phyloP scores from a whole-genome alignment of 2,888 invertebrate species.

The Eristalinus aeneus region DNA sequence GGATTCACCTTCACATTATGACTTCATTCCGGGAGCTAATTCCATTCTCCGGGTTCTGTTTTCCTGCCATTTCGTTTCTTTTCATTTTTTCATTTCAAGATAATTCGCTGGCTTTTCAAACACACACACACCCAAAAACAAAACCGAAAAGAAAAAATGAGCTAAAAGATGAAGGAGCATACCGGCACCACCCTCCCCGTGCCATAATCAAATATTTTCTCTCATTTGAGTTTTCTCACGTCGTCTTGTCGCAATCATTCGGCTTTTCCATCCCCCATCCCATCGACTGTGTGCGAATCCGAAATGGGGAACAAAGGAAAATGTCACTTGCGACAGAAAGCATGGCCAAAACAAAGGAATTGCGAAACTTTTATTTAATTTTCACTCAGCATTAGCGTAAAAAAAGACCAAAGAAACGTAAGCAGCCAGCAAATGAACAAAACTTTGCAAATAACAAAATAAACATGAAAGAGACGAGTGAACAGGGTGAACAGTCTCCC shows the following conservation, averaged over 20 bases:
- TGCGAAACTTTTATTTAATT: conserved; percentile 70
- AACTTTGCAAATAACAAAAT: conserved; percentile 67
- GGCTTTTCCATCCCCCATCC: conserved; percentile 31
- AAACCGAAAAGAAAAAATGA: not conserved
- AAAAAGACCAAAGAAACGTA: conserved; percentile 51
- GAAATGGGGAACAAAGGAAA: conserved; percentile 51
- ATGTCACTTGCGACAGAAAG: conserved; percentile 43
- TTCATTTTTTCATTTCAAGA: conserved; percentile 62
- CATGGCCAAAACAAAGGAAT: conserved; percentile 56
- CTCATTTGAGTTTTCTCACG: conserved; percentile 66
- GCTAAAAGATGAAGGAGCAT: not conserved
- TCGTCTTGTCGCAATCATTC: conserved; percentile 47
- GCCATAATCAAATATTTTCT: conserved; percentile 62
- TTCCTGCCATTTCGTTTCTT: conserved; percentile 43
- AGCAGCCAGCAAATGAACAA: conserved; percentile 67
- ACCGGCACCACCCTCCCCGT: conserved; percentile 27
- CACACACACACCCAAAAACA: conserved; percentile 3
- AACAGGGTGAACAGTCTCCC: not conserved
- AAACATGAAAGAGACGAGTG: conserved; percentile 53
- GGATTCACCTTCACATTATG: conserved; percentile 45
- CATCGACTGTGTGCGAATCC: not conserved
- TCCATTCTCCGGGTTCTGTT: conserved; percentile 24
- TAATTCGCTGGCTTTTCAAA: conserved; percentile 41
- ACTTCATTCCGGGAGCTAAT: conserved; percentile 54
- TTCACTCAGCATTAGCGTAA: conserved; percentile 69